Base-by-base conservation (phyloP, 2,797 vertebrate genomes). In the Smutsia temminckii region DNA sequence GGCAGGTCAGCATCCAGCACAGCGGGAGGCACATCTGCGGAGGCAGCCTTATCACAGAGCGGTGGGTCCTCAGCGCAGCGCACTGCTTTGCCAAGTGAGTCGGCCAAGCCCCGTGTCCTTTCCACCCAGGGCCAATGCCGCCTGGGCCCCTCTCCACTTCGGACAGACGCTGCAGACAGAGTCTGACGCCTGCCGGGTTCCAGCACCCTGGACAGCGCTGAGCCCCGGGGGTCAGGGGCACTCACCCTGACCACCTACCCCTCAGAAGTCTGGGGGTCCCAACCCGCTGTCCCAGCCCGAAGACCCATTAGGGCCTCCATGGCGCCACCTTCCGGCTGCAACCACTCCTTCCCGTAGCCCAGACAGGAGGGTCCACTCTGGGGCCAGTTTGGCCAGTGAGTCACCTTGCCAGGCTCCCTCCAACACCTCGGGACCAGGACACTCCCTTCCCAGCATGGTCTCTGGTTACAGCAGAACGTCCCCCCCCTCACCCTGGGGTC, bases 1-100 rank as follows among this genome's bases (percentile, higher is more conserved):
- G 98, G 98, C 98, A 98, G 85, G 96, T 97, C 94, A 98, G 97
- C 90, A 96, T 98, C 64, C 97, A 97, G 87, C 86, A 88, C 72
- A 91, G 97, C 0, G 96, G 97, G 32, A 89, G 72, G 68, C 98
- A 98, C 77, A 90, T 98, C 80, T 98, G 98, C 25, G 98, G 98
- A 8, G 99, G 98, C 79, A 98, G 98, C 16, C 98, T 99, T 75
- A 97, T 99, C 86, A 59, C 98, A 0, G 66, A 97, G 0, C 74
- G 71, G 0, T 98, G 97, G 98, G 97, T 98, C n/a, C 89, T 98
- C 66, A 97, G 97, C 0, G 97, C 98, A 0, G 97, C 97, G 0
- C 97, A 98, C 88, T 98, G 98, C 93, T 98, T 98, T 92, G 80
- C 90, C 94, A 96, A 97, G 97, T 98, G 79, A 98, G 97, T 98